Conservation (phyloP, 2,797 vertebrate genomes). For the Tokudaia muenninki region DNA sequence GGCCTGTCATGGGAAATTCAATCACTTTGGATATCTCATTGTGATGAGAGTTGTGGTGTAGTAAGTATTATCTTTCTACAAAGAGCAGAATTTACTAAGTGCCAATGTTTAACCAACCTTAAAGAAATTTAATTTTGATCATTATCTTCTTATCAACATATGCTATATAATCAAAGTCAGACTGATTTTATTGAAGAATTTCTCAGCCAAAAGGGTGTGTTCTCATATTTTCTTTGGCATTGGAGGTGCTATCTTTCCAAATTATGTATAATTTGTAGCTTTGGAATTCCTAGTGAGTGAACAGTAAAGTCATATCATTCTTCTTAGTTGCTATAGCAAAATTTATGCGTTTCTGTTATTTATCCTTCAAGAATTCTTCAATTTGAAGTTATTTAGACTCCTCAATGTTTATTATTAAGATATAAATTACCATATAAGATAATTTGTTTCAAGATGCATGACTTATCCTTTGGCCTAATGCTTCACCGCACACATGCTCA, state of each 20-base stretch:
- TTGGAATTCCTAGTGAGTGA: background rate
- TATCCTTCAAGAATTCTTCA: slow-evolving; percentile 4
- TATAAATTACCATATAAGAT: slow-evolving; percentile 30
- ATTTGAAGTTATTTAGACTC: slow-evolving; percentile 2
- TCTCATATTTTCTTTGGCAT: slow-evolving; percentile 2
- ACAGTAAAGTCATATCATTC: background rate
- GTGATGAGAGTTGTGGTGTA: slow-evolving; percentile 1
- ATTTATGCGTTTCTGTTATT: background rate
- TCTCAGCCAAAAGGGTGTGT: background rate
- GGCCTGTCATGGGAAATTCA: slow-evolving; percentile 44
- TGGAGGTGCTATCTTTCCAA: background rate
- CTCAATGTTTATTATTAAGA: slow-evolving; percentile 28
- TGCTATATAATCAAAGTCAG: slow-evolving; percentile 38
- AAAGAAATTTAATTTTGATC: slow-evolving; percentile 72
- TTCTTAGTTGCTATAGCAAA: background rate
- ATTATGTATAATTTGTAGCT: background rate
- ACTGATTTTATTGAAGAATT: slow-evolving; percentile 47
- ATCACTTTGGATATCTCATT: slow-evolving; percentile 45
- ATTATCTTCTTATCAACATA: slow-evolving; percentile 62
- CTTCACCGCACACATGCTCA: fast-evolving
- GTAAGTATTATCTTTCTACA: slow-evolving; percentile 48
- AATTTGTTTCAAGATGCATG: background rate
- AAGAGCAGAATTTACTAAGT: slow-evolving; percentile 64
- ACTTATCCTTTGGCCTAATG: background rate
- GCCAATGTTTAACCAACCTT: slow-evolving; percentile 61